Percentiles rank a stretch among this genome's conserved stretches.
Evolutionary conservation across 2,113 vertebrate genomes (phyloP).

Genomic region (Clarias gariepinus): DNA sequence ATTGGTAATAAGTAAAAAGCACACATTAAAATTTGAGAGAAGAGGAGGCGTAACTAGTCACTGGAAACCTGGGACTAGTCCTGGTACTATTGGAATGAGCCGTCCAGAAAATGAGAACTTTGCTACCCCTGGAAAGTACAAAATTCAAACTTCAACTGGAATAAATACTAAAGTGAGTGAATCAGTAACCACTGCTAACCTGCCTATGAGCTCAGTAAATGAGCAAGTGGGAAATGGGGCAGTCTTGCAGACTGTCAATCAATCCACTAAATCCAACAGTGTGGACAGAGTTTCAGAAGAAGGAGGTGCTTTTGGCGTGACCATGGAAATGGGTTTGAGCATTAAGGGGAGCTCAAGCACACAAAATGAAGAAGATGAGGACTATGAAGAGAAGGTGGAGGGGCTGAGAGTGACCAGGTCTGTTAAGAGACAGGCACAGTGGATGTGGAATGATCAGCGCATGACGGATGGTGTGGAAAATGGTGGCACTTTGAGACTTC

Average conservation of each 20-base stretch:
- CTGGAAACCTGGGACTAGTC: background rate
- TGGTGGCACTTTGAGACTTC: constrained; percentile 56
- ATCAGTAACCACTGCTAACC: background rate
- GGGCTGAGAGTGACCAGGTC: background rate
- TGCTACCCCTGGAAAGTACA: background rate
- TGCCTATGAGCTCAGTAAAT: background rate
- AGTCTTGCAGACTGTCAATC: constrained; percentile 26
- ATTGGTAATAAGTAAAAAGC: constrained; percentile 16
- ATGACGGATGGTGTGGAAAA: constrained; percentile 41
- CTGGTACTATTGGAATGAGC: background rate
- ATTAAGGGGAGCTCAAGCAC: background rate
- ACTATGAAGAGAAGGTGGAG: constrained; percentile 19
- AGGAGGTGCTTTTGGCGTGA: constrained; percentile 20
- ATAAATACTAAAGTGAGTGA: background rate
- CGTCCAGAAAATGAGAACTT: background rate
- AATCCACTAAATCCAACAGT: constrained; percentile 15
- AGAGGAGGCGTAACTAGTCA: background rate
- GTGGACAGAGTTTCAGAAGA: background rate
- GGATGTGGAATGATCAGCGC: constrained; percentile 59
- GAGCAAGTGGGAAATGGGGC: background rate
- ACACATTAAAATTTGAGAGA: background rate
- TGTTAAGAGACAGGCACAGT: constrained; percentile 45
- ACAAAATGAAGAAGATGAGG: constrained; percentile 19
- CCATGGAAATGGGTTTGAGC: background rate
- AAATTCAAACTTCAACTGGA: no score